phyloP scores from a whole-genome alignment of 2,797 vertebrate species.

The Gallirallus australis region DNA sequence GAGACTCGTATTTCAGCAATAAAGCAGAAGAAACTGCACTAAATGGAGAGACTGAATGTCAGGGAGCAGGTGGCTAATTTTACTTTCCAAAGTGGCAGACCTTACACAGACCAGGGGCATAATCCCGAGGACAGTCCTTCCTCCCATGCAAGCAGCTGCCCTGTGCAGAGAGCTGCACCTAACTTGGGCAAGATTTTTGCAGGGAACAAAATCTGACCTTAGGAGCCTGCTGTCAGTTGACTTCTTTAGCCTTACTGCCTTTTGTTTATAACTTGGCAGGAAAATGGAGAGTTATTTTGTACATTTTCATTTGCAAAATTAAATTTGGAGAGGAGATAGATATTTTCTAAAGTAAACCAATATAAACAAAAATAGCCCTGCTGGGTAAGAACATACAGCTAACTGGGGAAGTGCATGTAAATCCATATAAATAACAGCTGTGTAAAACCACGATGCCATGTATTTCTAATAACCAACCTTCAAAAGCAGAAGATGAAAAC shows the following conservation, averaged over 20 bases:
- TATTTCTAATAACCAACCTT: background rate
- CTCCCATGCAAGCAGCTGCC: background rate
- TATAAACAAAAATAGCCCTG: background rate
- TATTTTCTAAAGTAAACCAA: constrained; percentile 21
- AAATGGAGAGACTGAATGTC: background rate
- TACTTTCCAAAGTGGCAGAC: background rate
- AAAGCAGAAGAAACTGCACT: background rate
- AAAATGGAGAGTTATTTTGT: background rate
- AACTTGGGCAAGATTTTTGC: background rate
- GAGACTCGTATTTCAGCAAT: background rate
- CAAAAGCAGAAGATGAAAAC: constrained; percentile 13
- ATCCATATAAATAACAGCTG: background rate
- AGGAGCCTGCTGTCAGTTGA: background rate
- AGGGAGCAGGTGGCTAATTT: background rate
- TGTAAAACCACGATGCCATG: background rate
- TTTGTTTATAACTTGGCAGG: background rate
- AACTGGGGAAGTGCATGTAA: background rate
- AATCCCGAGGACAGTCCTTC: background rate
- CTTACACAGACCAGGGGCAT: background rate
- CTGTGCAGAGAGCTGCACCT: background rate
- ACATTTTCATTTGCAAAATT: constrained; percentile 42
- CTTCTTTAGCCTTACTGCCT: background rate
- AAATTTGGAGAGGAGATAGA: background rate
- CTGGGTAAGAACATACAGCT: background rate
- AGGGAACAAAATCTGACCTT: background rate